A percentile compares a stretch with the other conserved stretches of the same genome.
These are phyloP conservation scores for Macaca mulatta DNA, from an alignment of 2,113 vertebrate genomes.

Conservation along the genomic window DNA sequence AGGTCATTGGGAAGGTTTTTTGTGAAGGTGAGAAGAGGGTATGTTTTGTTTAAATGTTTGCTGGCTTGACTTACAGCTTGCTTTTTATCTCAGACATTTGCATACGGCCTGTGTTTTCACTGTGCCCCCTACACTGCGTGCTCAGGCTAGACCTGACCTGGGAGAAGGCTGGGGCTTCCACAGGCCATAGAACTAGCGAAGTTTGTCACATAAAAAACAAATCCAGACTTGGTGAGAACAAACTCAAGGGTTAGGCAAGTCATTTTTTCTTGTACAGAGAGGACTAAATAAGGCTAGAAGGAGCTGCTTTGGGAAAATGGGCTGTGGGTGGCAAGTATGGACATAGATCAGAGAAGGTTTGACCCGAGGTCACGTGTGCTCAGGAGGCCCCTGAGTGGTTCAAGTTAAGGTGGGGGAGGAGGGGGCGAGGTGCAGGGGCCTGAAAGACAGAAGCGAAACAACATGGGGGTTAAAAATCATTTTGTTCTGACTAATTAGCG, in stretches of 20 bases:
- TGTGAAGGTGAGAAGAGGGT: neutral
- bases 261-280: neutral
- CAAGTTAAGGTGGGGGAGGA: neutral
- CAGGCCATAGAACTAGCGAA: neutral
- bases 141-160: neutral
- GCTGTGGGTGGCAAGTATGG: no score
- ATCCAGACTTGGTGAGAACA: neutral
- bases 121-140: neutral
- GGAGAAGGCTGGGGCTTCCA: neutral
- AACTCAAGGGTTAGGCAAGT: neutral
- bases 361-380: neutral
- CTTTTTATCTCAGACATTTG: neutral
- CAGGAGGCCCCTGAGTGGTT: neutral
- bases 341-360: neutral
- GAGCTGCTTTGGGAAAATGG: neutral
- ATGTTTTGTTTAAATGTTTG: neutral
- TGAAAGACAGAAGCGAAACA: neutral
- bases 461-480: no score
- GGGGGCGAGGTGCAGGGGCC: no score
- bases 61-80: neutral
- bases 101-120: neutral
- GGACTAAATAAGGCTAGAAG: neutral
- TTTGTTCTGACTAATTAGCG: neutral
- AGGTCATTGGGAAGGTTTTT: neutral
- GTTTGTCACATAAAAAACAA: neutral